These are phyloP conservation scores for Leptopilina drosophilae DNA, from an alignment of 2,888 invertebrate genomes.

Conservation along the genomic window DNA sequence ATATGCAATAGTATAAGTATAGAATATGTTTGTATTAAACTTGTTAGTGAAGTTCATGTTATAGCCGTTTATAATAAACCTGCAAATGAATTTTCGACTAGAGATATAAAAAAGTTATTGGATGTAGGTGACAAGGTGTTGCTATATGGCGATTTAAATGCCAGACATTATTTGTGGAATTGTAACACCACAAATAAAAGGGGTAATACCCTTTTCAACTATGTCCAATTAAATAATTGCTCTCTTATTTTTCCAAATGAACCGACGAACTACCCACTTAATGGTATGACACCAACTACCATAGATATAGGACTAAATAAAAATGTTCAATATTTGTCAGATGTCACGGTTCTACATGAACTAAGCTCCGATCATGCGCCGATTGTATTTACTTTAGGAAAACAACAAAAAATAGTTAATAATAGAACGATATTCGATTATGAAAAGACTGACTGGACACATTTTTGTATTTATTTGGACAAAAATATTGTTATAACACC, in stretches of 20 bases:
- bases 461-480: constrained; percentile 28
- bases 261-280: constrained; percentile 58
- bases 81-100: too few relatives aligned
- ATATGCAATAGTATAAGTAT: too few relatives aligned
- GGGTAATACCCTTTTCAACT: too few relatives aligned
- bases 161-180: too few relatives aligned
- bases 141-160: too few relatives aligned
- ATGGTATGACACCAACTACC: constrained; percentile 56
- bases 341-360: constrained; percentile 48
- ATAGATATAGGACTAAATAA: constrained; percentile 61
- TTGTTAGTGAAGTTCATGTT: too few relatives aligned
- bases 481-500: background rate
- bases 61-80: too few relatives aligned
- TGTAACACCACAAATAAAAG: constrained; percentile 30
- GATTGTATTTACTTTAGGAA: constrained; percentile 50
- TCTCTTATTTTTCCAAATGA: constrained; percentile 51
- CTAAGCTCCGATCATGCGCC: constrained; percentile 61
- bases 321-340: constrained; percentile 52
- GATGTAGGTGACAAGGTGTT: too few relatives aligned
- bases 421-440: constrained; percentile 41
- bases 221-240: constrained; percentile 53
- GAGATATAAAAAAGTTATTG: too few relatives aligned
- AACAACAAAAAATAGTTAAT: background rate
- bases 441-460: constrained; percentile 51
- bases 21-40: too few relatives aligned